phyloP scores from a whole-genome alignment of 2,888 invertebrate species.

The Platycheirus albimanus region DNA sequence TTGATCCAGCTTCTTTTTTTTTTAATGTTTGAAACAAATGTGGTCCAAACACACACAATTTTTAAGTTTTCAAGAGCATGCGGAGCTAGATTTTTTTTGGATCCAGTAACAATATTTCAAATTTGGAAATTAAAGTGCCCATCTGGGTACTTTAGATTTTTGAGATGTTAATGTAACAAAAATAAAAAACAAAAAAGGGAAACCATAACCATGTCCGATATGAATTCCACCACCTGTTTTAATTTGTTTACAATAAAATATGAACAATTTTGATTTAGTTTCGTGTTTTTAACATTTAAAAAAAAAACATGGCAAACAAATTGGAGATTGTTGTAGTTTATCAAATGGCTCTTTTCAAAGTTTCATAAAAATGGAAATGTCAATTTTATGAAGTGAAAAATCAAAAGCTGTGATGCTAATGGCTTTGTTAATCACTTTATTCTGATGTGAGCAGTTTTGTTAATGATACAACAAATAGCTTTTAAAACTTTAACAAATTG shows the following conservation, averaged over 20 bases:
- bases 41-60: conserved; percentile 47
- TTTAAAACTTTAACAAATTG: background rate
- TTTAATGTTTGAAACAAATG: conserved; percentile 30
- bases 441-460: background rate
- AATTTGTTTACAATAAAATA: no score
- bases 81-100: no score
- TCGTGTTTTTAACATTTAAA: background rate
- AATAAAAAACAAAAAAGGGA: no score
- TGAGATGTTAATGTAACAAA: conserved; percentile 1
- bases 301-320: background rate
- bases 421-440: background rate
- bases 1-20: conserved; percentile 54
- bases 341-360: background rate
- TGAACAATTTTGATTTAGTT: background rate
- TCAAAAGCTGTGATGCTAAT: background rate
- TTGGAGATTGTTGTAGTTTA: background rate
- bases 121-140: conserved; percentile 14
- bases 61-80: conserved; percentile 59
- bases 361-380: background rate
- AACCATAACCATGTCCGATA: background rate
- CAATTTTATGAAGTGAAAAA: background rate
- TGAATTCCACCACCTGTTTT: conserved; percentile 16
- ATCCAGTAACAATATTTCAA: no score
- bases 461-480: background rate
- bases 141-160: background rate